Percentiles rank a stretch among this genome's conserved stretches.
Evolutionary conservation across 92 coral and sea anemone species (phyloP).

Genomic region (Nematostella vectensis): DNA sequence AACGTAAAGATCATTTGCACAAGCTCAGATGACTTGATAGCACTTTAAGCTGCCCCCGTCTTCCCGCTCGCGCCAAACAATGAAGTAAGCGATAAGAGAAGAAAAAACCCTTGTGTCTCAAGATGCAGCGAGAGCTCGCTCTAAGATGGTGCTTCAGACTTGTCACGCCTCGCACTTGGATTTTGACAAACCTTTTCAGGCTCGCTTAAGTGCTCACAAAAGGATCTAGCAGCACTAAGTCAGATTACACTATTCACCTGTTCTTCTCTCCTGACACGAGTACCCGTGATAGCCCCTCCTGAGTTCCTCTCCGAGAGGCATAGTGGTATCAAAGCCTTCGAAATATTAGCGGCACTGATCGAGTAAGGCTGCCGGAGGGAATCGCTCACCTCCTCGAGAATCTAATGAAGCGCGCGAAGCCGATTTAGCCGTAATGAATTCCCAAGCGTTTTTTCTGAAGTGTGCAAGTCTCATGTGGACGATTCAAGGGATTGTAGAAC

Average conservation of each 20-base stretch:
- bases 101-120: neutral
- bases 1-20: slow-evolving; percentile 38
- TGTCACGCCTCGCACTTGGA: slow-evolving; percentile 77
- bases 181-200: slow-evolving; percentile 87
- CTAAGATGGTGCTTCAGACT: slow-evolving; percentile 53
- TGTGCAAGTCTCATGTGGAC: slow-evolving; percentile 40
- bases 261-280: slow-evolving; percentile 52
- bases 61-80: slow-evolving; percentile 44
- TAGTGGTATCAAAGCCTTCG: slow-evolving; percentile 9
- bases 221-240: slow-evolving; percentile 66
- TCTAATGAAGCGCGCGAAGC: too few relatives aligned
- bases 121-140: neutral
- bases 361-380: too few relatives aligned
- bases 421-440: slow-evolving; percentile 33
- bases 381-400: too few relatives aligned
- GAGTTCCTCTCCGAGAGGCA: slow-evolving; percentile 60
- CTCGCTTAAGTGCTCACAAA: slow-evolving; percentile 84
- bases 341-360: neutral
- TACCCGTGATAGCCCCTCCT: slow-evolving; percentile 43
- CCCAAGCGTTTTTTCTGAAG: slow-evolving; percentile 24
- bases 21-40: slow-evolving; percentile 4
- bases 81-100: slow-evolving; percentile 8
- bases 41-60: slow-evolving; percentile 40
- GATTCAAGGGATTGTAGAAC: slow-evolving; percentile 37
- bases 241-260: slow-evolving; percentile 33